Evolutionary conservation across 2,888 invertebrate genomes (phyloP), one percentile per base, ranked within the genome.

Genomic region (Sinodicranocentrus sp.): DNA sequence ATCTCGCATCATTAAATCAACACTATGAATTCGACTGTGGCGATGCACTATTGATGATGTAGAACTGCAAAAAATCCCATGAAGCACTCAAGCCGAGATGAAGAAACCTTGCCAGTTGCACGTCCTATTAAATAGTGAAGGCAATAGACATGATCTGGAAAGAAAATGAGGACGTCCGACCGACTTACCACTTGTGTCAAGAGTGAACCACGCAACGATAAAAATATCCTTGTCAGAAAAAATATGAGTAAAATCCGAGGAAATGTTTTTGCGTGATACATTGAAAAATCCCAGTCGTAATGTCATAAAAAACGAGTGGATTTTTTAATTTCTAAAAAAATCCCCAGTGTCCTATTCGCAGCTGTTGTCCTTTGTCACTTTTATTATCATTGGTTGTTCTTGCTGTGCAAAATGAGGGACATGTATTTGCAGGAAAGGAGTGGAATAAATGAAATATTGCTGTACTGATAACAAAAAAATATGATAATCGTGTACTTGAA

Each of bases 351-450:
- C 25, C 2, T 6, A 21, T 19, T 43, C 28, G 65, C 75, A 75
- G 75, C 75, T 75, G 75, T 39, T 75, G 65, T 54, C 52, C 65
- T 65, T 65, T 75, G 48, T 75, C 75, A 75, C 52, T n/a, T 61
- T 57, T 61, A 57, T 15, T 2, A 25, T 1, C 15, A 57, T 57
- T 57, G 8, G 13, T 48, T 73, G 73, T 39, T 63, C 25, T 44
- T 73, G 63, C 25, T 13, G 25, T 10, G 6, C 21, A 54, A 48
- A n/a, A 15, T 15, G n/a, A 28, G 13, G 17, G 33, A 54, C 21
- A 33, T 25, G 13, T n/a, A 33, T 39, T 15, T 25, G 21, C 52
- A 54, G n/a, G n/a, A n/a, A 1, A 39, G 23, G n/a, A n/a, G 57
- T 15, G 71, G 33, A 44, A 44, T 26, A 61, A 44, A 61, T 72